These are phyloP conservation scores for Tringa solitaria DNA, from an alignment of 2,113 vertebrate genomes.

Conservation along the genomic window DNA sequence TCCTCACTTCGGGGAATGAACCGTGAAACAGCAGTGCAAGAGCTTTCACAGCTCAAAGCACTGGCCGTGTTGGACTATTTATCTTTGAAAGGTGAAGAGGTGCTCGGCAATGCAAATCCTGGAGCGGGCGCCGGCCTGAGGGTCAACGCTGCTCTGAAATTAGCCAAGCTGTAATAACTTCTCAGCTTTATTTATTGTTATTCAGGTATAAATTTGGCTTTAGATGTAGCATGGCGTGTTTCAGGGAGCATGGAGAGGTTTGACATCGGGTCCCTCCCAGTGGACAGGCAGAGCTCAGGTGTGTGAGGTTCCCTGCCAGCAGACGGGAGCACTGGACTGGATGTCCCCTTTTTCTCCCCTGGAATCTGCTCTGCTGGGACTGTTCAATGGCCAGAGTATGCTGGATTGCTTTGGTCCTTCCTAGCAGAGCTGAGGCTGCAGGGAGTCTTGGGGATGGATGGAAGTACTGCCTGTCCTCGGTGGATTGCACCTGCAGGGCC, in stretches of 20 bases:
- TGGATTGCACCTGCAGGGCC: not conserved
- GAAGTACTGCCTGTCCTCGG: not conserved
- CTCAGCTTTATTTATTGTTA: not conserved
- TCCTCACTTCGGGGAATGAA: not conserved
- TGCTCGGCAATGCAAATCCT: not conserved
- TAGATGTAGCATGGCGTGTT: not conserved
- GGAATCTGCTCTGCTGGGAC: not conserved
- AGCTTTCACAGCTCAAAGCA: not conserved
- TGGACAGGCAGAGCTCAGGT: rapidly evolving
- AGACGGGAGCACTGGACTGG: rapidly evolving
- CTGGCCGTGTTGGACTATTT: rapidly evolving
- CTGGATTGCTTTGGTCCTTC: not conserved
- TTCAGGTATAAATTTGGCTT: not conserved
- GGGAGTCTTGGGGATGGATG: no score
- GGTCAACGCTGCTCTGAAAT: not conserved
- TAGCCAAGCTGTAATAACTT: not conserved
- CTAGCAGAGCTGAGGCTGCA: not conserved
- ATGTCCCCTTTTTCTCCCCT: rapidly evolving
- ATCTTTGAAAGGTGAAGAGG: not conserved
- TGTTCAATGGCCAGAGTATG: rapidly evolving
- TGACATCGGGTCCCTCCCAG: rapidly evolving
- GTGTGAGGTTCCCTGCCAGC: not conserved
- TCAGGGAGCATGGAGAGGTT: rapidly evolving
- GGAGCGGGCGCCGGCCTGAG: not conserved
- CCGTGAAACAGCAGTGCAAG: not conserved